A percentile compares a stretch with the other conserved stretches of the same genome.
phyloP scores from a whole-genome alignment of 2,888 invertebrate genomes.

The Neuroscelio doddi region DNA sequence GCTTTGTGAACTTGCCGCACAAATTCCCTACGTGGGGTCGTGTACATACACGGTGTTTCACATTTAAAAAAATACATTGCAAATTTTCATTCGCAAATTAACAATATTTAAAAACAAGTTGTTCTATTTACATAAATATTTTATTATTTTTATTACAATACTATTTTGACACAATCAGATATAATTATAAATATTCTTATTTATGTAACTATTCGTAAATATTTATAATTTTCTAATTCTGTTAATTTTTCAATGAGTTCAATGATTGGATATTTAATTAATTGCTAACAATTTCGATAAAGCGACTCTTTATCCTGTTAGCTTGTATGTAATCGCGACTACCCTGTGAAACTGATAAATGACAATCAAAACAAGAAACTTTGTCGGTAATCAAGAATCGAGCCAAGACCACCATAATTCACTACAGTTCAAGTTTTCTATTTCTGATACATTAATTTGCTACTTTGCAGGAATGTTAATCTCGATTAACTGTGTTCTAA shows the following conservation, averaged over 20 bases:
- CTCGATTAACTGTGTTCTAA: background rate
- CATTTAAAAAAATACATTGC: constrained; percentile 17
- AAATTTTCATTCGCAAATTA: constrained; percentile 1
- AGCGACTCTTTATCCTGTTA: no score
- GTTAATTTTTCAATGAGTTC: background rate
- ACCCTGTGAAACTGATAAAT: background rate
- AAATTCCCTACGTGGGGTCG: constrained; percentile 44
- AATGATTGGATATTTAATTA: background rate
- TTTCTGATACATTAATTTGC: background rate
- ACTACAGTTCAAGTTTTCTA: background rate
- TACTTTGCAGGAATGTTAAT: constrained; percentile 7
- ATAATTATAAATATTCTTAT: no score
- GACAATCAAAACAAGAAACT: constrained; percentile 1
- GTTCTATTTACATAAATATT: background rate
- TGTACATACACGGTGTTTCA: constrained; percentile 26
- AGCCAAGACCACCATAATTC: background rate
- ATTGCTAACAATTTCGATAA: no score
- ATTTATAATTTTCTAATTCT: background rate
- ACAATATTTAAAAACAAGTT: no score
- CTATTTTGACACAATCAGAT: no score
- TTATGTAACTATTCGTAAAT: no score
- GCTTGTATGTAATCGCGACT: background rate
- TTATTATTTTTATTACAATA: background rate
- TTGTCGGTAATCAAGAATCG: background rate
- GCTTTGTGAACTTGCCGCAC: constrained; percentile 47